Evolutionary conservation across 2,888 invertebrate species (phyloP).

Genomic region (Tachina fera): DNA sequence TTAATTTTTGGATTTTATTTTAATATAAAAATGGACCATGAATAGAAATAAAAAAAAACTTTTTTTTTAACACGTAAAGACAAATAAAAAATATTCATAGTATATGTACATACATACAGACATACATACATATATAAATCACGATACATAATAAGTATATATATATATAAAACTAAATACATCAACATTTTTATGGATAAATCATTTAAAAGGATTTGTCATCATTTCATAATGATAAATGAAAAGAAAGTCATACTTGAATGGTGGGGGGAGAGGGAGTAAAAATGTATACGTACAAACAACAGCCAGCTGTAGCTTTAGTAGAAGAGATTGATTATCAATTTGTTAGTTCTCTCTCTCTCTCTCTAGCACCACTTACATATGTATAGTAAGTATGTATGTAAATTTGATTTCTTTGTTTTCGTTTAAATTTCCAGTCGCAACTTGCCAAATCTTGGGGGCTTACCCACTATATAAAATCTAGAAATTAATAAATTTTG

Average conservation of each 20-base stretch:
- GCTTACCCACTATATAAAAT: constrained; percentile 59
- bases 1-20: constrained; percentile 22
- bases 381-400: background rate
- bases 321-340: constrained; percentile 52
- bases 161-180: constrained; percentile 38
- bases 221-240: constrained; percentile 33
- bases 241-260: constrained; percentile 30
- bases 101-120: background rate
- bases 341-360: constrained; percentile 56
- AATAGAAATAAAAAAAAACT: constrained; percentile 17
- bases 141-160: constrained; percentile 31
- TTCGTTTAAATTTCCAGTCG: constrained; percentile 32
- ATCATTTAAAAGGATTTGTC: constrained; percentile 31
- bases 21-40: constrained; percentile 14
- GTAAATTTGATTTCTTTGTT: constrained; percentile 49
- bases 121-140: constrained; percentile 18
- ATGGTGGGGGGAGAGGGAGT: background rate
- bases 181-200: constrained; percentile 35
- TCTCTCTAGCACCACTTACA: constrained; percentile 70
- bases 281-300: constrained; percentile 60
- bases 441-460: constrained; percentile 3
- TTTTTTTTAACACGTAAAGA: constrained; percentile 14
- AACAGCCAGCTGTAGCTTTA: constrained; percentile 71
- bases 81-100: constrained; percentile 24
- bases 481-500: constrained; percentile 5